Base-by-base conservation (phyloP, 2,888 invertebrate genomes). In the Incurvaria masculella region DNA sequence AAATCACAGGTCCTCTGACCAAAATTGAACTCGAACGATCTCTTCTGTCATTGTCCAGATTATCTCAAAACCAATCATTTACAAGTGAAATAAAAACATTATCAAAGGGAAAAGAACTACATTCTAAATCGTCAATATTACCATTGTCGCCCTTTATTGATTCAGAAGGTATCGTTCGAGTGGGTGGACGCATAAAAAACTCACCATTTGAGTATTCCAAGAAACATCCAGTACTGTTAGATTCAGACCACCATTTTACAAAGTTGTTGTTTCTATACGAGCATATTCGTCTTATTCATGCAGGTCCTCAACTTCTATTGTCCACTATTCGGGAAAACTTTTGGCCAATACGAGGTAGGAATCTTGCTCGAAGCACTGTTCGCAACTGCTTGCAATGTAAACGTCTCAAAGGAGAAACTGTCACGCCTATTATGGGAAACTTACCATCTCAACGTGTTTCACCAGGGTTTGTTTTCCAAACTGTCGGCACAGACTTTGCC, bases 391-490 rank as follows among this genome's bases (percentile, higher is more conserved):
- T 33, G 11, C 6, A 3, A 3, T 33, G 33, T n/a, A 33, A n/a
- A 6, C 33, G 33, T 14, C 33, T 33, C 11, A 33, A 33, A 33
- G 33, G 11, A 33, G 14, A 33, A 11, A 33, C 33, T 14, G 14
- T 33, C 14, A 33, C 8, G 8, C 51, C 50, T 3, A 47, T 47
- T 3, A 52, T 52, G 52, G 50, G 47, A n/a, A 33, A 33, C 14
- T 33, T 33, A 33, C 33, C 33, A 14, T 8, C 8, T 4, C 33
- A 33, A n/a, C 33, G 33, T 4, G 11, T 33, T 14, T 33, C 33
- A 3, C 33, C 33, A 33, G 33, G 33, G 33, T 33, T 33, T 11
- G 11, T 14, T 14, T 33, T 33, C 14, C 33, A 33, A 33, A 33
- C 33, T 14, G 8, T 14, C 14, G 33, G 33, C 4, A 14, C 14